These are phyloP conservation scores for Podargus strigoides DNA, from an alignment of 2,797 vertebrate genomes.

Conservation along the genomic window DNA sequence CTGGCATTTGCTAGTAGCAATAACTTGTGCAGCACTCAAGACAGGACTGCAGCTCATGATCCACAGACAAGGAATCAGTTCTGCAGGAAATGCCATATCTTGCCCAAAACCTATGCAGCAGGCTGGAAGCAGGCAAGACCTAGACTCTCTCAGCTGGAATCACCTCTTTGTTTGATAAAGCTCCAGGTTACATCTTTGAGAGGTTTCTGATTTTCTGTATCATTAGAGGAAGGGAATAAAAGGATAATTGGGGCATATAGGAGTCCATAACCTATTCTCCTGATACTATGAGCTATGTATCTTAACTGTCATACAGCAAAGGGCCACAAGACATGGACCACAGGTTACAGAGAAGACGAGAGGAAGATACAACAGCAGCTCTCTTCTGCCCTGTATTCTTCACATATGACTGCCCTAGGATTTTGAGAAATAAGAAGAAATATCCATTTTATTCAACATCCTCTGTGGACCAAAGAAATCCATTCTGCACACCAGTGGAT, in stretches of 20 bases:
- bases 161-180: background rate
- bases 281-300: background rate
- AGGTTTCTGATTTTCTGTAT: background rate
- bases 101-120: background rate
- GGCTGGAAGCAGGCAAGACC: background rate
- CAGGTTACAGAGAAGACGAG: background rate
- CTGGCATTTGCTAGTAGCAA: background rate
- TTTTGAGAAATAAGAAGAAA: background rate
- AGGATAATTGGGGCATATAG: background rate
- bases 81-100: background rate
- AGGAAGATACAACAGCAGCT: background rate
- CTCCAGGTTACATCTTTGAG: background rate
- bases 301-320: background rate
- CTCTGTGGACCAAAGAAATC: background rate
- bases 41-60: background rate
- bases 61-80: background rate
- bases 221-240: background rate
- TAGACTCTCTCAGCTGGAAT: background rate
- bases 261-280: background rate
- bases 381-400: background rate
- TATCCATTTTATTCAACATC: background rate
- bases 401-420: background rate
- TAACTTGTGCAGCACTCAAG: background rate
- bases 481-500: background rate
- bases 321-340: background rate